These are phyloP conservation scores for Strigamia transsilvanica DNA, from an alignment of 2,888 invertebrate genomes.

Conservation along the genomic window DNA sequence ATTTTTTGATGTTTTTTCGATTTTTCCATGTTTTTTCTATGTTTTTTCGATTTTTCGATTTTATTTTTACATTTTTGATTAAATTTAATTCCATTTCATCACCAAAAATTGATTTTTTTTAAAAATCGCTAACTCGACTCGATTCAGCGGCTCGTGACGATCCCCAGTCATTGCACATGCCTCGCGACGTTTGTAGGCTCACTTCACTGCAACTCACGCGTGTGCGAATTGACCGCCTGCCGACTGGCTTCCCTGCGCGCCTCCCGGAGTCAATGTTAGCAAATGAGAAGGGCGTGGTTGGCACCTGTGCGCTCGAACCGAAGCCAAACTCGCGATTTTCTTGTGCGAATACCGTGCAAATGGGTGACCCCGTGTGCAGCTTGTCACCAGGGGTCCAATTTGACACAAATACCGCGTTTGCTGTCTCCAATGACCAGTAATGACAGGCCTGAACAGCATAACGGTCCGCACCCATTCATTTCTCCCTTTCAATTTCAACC, in stretches of 20 bases:
- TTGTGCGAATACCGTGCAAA: background rate
- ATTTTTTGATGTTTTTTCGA: too few relatives aligned
- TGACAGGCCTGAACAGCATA: background rate
- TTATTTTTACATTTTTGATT: too few relatives aligned
- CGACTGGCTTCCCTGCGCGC: background rate
- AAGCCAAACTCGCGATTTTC: background rate
- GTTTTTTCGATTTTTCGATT: too few relatives aligned
- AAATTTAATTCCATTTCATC: background rate
- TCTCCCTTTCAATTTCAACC: background rate
- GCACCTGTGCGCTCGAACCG: background rate
- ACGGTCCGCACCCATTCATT: background rate
- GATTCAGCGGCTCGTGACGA: background rate
- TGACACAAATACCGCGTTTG: constrained; percentile 11
- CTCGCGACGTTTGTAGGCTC: background rate
- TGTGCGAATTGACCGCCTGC: constrained; percentile 20
- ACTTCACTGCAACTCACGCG: constrained; percentile 9
- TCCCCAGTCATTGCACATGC: background rate
- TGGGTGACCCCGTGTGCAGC: background rate
- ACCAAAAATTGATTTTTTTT: background rate
- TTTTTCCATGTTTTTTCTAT: too few relatives aligned
- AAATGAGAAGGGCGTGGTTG: constrained; percentile 16
- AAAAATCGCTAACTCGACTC: background rate
- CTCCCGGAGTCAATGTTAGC: constrained; percentile 1
- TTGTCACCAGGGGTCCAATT: background rate
- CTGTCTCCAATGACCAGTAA: background rate